Conservation (phyloP, 2,888 invertebrate genomes). For the Drosophila rubida region DNA sequence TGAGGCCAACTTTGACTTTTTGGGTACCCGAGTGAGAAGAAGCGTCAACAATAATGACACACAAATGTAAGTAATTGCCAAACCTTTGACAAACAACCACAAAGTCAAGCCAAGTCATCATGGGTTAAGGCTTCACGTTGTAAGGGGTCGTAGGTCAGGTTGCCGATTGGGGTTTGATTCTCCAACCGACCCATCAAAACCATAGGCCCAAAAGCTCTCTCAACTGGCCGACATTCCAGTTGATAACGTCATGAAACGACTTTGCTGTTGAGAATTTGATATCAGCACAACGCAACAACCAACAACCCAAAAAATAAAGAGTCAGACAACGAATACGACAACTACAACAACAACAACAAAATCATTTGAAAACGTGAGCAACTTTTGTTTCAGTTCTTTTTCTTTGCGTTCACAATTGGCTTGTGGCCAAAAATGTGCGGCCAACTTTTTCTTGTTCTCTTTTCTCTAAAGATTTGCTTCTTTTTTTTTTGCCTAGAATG, state of each 20-base stretch:
- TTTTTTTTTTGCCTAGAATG: conserved; percentile 17
- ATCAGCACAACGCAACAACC: conserved; percentile 10
- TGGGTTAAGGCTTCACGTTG: not conserved
- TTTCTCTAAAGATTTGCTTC: conserved; percentile 4
- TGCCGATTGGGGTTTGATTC: not conserved
- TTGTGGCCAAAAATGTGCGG: conserved; percentile 53
- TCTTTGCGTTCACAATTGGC: conserved; percentile 52
- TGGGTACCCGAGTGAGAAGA: conserved; percentile 13
- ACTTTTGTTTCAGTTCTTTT: conserved; percentile 32
- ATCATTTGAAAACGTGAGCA: conserved; percentile 60
- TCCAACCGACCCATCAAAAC: not conserved
- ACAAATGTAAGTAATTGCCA: conserved; percentile 66
- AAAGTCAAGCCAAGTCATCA: not conserved
- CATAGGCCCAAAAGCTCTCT: conserved; percentile 1
- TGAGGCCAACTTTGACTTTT: conserved; percentile 57
- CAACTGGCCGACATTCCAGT: conserved; percentile 16
- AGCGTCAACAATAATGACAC: conserved; percentile 50
- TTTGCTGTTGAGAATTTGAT: conserved; percentile 37
- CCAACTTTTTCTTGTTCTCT: conserved; percentile 22
- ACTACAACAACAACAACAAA: conserved; percentile 4
- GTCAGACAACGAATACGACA: not conserved
- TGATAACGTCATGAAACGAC: conserved; percentile 47
- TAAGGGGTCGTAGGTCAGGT: conserved; percentile 2
- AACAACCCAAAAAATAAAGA: not conserved
- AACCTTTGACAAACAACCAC: conserved; percentile 54